Evolutionary conservation across 2,888 invertebrate species (phyloP), one percentile per base, ranked within the genome.

Genomic region (Sabatieria punctata): DNA sequence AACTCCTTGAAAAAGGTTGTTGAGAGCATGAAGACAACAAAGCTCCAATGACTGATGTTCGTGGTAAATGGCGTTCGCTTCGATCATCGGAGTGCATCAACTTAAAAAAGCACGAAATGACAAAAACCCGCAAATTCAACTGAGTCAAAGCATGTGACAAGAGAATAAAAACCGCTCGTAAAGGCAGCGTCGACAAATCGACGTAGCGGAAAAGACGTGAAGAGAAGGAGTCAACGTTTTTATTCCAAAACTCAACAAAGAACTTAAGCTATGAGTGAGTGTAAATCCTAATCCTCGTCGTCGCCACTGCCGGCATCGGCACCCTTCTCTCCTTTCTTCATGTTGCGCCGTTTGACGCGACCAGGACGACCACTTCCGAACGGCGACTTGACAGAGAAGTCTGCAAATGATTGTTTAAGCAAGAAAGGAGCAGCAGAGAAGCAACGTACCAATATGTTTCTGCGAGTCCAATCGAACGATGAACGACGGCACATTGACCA

Each of bases 281-380:
- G n/a, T n/a, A n/a, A n/a, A n/a, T n/a, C n/a, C n/a, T n/a, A 83
- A 64, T 88, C 89, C 15, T 8, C 30, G 15, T 30, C 30, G 8
- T 30, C 83, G 47, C 78, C 78, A 65, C 79, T 82, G 65, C 79
- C 82, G 49, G 80, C 83, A 45, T 65, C 61, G 44, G 65, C 61
- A 57, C 85, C 89, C 57, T 79, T 84, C 36, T 61, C 69, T 47
- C 78, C 78, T 78, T 93, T 95, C 71, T 83, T 80, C 70, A 83
- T 71, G 77, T 95, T 97, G 84, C 89, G 93, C 83, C 97, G 85
- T 93, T 95, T 97, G 63, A 97, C 97, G 70, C 95, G 93, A 47
- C 97, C 97, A 52, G 93, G 85, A 51, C 95, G 79, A 67, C 95
- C 97, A 71, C 95, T 93, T 67, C 95, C 95, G 77, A 91, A 93